Conservation (phyloP, 2,888 invertebrate species). For the Dynastes tityus region DNA sequence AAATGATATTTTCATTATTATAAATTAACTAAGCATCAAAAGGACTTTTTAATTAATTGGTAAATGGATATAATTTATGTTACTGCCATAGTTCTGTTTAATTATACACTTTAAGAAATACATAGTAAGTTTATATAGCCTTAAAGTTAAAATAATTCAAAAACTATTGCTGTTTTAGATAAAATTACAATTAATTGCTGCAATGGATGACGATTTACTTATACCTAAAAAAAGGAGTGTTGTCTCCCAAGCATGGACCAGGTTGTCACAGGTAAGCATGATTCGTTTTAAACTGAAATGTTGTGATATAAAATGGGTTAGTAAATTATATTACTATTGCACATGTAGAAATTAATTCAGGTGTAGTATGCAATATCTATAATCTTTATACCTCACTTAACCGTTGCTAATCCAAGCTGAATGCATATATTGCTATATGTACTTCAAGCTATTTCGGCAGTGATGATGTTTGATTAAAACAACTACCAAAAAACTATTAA, state of each 20-base stretch:
- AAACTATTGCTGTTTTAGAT: constrained; percentile 32
- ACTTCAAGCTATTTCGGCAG: too few relatives aligned
- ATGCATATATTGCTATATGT: too few relatives aligned
- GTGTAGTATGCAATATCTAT: too few relatives aligned
- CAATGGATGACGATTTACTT: constrained; percentile 82
- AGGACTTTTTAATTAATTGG: constrained; percentile 41
- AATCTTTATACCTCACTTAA: too few relatives aligned
- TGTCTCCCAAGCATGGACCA: constrained; percentile 78
- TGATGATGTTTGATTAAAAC: too few relatives aligned
- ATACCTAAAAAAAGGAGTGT: constrained; percentile 76
- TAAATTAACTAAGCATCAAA: constrained; percentile 44
- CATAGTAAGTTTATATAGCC: not conserved
- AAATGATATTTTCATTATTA: constrained; percentile 56
- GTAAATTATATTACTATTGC: not conserved
- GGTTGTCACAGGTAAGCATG: constrained; percentile 78
- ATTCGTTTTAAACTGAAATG: too few relatives aligned
- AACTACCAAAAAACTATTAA: too few relatives aligned
- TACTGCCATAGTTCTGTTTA: not conserved
- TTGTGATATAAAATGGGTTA: not conserved
- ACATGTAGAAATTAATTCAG: not conserved
- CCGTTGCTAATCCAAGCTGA: too few relatives aligned
- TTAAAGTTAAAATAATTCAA: constrained; percentile 10
- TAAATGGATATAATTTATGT: constrained; percentile 25
- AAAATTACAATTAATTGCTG: constrained; percentile 60
- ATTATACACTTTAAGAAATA: constrained; percentile 10